Evolutionary conservation across 1,140 invertebrate species (phyloP).

Genomic region (Neodiprion lecontei): DNA sequence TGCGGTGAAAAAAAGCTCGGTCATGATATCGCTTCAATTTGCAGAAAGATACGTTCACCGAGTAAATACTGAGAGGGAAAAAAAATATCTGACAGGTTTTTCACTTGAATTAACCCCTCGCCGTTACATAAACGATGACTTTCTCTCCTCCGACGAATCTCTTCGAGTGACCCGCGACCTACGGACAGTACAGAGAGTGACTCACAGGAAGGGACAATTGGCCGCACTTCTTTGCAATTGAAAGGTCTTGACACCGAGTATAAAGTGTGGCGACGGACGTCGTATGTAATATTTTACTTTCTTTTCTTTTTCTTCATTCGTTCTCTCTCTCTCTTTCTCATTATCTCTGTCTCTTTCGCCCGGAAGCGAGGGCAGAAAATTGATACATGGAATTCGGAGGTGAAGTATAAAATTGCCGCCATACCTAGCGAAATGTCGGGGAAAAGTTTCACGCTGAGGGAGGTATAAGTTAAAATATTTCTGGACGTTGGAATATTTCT

Average conservation of each 20-base stretch:
- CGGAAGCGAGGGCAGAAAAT: background rate
- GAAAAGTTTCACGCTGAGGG: no score
- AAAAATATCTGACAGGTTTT: no score
- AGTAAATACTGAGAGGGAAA: no score
- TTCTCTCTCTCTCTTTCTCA: background rate
- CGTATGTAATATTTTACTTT: background rate
- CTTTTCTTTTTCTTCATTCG: background rate
- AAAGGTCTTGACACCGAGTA: constrained; percentile 5
- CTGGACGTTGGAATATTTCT: no score
- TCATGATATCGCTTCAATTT: no score
- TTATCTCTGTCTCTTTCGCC: background rate
- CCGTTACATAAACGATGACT: background rate
- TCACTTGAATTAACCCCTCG: no score
- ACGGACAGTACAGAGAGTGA: background rate
- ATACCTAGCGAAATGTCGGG: no score
- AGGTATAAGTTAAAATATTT: no score
- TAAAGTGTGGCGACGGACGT: background rate
- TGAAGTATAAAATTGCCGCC: no score
- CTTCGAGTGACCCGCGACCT: background rate
- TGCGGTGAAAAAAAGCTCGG: no score
- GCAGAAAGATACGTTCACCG: no score
- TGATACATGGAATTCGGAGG: no score
- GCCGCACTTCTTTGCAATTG: constrained; percentile 1
- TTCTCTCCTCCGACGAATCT: background rate
- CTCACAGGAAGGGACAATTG: constrained; percentile 3